Evolutionary conservation across 2,113 vertebrate genomes (phyloP).

Genomic region (Poeciliopsis occidentalis): DNA sequence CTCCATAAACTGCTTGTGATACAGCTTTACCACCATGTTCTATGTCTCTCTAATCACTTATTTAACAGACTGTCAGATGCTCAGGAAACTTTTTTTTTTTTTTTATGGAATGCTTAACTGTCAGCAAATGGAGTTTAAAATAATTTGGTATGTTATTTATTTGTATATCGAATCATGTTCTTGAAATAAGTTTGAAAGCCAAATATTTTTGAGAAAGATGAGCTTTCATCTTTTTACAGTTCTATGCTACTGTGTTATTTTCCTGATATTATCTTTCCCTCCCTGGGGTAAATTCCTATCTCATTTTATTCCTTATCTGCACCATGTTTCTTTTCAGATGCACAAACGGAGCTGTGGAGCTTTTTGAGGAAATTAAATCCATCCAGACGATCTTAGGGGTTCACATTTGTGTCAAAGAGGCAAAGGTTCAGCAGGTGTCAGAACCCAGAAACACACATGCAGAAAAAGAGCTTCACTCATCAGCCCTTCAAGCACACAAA

Average conservation of each 20-base stretch:
- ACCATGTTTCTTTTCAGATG: background rate
- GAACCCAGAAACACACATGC: background rate
- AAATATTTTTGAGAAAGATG: background rate
- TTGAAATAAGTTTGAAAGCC: background rate
- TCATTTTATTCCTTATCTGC: background rate
- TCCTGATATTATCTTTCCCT: background rate
- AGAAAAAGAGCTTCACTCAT: background rate
- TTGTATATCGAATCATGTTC: background rate
- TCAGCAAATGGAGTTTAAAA: background rate
- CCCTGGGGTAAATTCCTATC: background rate
- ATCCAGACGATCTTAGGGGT: slow-evolving; percentile 19
- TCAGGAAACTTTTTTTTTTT: background rate
- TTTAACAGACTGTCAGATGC: background rate
- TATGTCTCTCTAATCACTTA: background rate
- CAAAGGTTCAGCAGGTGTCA: slow-evolving; percentile 26
- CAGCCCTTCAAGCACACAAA: slow-evolving; percentile 3
- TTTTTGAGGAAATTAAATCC: slow-evolving; percentile 58
- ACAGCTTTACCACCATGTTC: background rate
- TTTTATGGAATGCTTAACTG: background rate
- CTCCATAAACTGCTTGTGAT: background rate
- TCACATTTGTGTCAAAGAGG: slow-evolving; percentile 15
- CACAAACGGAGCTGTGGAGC: background rate
- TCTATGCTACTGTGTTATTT: background rate
- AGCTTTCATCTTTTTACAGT: background rate
- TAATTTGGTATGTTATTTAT: background rate